Base-by-base conservation (phyloP, 1,140 invertebrate species). In the Nomia melanderi region DNA sequence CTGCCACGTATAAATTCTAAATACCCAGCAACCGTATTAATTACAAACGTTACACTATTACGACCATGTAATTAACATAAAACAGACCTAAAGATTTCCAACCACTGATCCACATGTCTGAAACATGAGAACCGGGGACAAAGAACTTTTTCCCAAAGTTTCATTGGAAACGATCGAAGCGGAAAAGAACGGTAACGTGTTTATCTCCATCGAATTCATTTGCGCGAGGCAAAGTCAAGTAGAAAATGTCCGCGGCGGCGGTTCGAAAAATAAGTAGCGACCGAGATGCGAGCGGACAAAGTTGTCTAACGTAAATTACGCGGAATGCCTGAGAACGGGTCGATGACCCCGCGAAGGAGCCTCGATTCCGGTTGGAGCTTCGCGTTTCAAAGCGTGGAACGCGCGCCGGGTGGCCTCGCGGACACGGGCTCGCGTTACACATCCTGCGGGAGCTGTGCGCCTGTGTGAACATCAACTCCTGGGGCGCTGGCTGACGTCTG, bases 401-500 rank as follows among this genome's bases (percentile, higher is more conserved):
- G 53, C 8, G 53, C 12, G 27, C 9, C 12, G 14, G 6, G 8
- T 1, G 25, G 23, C 9, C n/a, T 4, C 5, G 23, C 4, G 7
- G 53, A 8, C n/a, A 23, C n/a, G 6, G 53, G 54, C 25, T 4
- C 11, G 12, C 27, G 25, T 67, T 17, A 25, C 1, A 12, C 2
- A 12, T 17, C 3, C n/a, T 5, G 44, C 20, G 27, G 29, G 44
- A 66, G 62, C n/a, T 31, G 47, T 31, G 12, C 4, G 2, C 25
- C 36, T n/a, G 23, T 25, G 62, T 47, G 27, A 41, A 63, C 25
- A 8, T n/a, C 53, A 4, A 29, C 29, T 25, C 39, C 47, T 54
- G 56, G 79, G 74, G 77, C 56, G 74, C 29, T 31, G 50, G 29
- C 72, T 86, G 86, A 88, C 83, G 83, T 87, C 86, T 88, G 87